Evolutionary conservation across 2,113 vertebrate genomes (phyloP), one percentile per base, ranked within the genome.

Genomic region (Poicephalus meyeri): DNA sequence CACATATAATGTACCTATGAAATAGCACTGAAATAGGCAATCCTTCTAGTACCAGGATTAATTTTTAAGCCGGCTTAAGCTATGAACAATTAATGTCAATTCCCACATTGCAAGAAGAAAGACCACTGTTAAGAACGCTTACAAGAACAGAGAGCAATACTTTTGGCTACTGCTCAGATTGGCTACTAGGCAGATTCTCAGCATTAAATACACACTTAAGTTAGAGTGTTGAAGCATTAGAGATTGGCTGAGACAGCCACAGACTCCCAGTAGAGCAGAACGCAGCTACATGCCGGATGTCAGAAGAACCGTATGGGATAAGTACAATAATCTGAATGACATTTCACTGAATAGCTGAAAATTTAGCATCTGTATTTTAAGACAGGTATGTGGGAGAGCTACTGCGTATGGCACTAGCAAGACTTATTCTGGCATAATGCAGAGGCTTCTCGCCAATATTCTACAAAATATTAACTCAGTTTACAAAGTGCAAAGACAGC

Each of bases 331-430:
- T 77, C 69, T 46, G 81, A 81, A 81, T 71, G 46, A 47, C 26
- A 6, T 26, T 58, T 35, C 18, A 35, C 42, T 89, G 69, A 88
- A 80, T 73, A 86, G 69, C 39, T 91, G 80, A 61, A 89, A 84
- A 93, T 68, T 81, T 50, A 80, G 55, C 65, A 92, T 60, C 69
- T 93, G 77, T 58, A 81, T 84, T 89, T 92, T 89, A 80, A 89
- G 72, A 35, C 29, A 92, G 31, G 64, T 86, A 79, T 21, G 39
- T 81, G 56, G 29, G 69, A 92, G 72, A 80, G 37, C 68, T 86
- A 26, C 68, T 58, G 64, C 28, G 46, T 80, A 63, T 0, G 0
- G 37, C 60, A 66, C 7, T 20, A 80, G 28, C 4, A 9, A 88
- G 46, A 88, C 18, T 13, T 68, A 8, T 28, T 47, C 35, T 13